phyloP scores from a whole-genome alignment of 1,140 invertebrate genomes.

The Drosophila watanabei region DNA sequence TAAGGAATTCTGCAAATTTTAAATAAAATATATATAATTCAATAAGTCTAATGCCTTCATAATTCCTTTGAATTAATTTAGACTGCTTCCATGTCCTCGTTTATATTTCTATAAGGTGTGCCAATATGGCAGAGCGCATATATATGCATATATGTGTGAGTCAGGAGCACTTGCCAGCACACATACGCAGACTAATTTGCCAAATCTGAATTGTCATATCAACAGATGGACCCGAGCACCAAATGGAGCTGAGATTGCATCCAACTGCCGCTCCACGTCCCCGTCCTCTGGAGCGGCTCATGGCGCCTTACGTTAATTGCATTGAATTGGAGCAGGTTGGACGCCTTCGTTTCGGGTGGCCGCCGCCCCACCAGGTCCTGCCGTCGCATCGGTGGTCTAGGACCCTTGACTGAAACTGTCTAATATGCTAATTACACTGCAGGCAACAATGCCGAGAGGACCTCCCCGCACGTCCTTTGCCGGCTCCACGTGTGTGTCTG shows the following conservation, averaged over 20 bases:
- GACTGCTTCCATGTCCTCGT: not conserved
- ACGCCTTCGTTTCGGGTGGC: conserved; percentile 25
- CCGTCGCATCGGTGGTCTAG: conserved; percentile 18
- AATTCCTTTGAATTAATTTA: not conserved
- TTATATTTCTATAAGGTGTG: conserved; percentile 18
- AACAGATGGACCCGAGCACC: conserved; percentile 55
- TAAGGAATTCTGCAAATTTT: no score
- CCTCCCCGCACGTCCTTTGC: conserved; percentile 4
- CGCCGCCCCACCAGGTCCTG: not conserved
- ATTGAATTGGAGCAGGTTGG: conserved; percentile 68
- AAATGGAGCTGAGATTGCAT: conserved; percentile 23
- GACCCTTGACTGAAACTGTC: conserved; percentile 63
- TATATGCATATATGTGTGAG: conserved; percentile 45
- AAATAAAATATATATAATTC: no score
- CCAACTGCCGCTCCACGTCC: conserved; percentile 8
- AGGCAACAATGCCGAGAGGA: conserved; percentile 54
- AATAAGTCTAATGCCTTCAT: not conserved
- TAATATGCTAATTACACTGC: conserved; percentile 84
- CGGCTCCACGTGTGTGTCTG: conserved; percentile 30
- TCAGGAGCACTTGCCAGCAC: conserved; percentile 37
- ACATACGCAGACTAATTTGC: conserved; percentile 36
- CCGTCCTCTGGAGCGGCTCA: conserved; percentile 25
- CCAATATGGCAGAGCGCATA: conserved; percentile 13
- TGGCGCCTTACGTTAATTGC: conserved; percentile 79
- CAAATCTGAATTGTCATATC: conserved; percentile 73